A percentile compares a stretch with the other conserved stretches of the same genome.
Conservation (phyloP, 2,888 invertebrate species). For the Thereva unica region DNA sequence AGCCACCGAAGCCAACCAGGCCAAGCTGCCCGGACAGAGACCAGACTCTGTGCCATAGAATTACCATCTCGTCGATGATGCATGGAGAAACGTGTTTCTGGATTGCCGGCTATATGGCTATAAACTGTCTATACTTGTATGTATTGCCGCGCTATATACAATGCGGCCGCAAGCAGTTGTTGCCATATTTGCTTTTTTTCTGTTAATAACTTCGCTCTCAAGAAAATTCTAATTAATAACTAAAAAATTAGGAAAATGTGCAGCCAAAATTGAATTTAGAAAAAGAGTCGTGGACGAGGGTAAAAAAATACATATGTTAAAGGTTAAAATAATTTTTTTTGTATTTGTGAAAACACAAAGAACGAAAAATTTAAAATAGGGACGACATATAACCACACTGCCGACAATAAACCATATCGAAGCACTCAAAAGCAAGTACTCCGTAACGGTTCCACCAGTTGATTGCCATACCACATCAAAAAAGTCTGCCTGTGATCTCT, state of each 20-base stretch:
- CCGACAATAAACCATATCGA: constrained; percentile 23
- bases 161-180: constrained; percentile 8
- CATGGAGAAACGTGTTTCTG: constrained; percentile 36
- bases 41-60: constrained; percentile 30
- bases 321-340: too few species aligned
- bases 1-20: constrained; percentile 46
- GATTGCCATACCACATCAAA: constrained; percentile 3
- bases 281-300: too few species aligned
- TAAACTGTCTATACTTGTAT: background rate
- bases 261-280: too few species aligned
- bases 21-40: constrained; percentile 11
- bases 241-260: too few species aligned
- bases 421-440: constrained; percentile 30
- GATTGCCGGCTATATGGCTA: constrained; percentile 22
- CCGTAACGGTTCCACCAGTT: constrained; percentile 40
- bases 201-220: background rate
- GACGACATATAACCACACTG: constrained; percentile 1
- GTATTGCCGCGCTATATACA: constrained; percentile 7
- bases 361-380: constrained; percentile 7
- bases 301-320: too few species aligned
- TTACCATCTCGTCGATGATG: constrained; percentile 35
- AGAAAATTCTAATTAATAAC: background rate
- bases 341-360: too few species aligned
- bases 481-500: constrained; percentile 1
- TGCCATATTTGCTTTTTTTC: constrained; percentile 25